Evolutionary conservation across 2,888 invertebrate genomes (phyloP).

Genomic region (Boloria euphrosyne): DNA sequence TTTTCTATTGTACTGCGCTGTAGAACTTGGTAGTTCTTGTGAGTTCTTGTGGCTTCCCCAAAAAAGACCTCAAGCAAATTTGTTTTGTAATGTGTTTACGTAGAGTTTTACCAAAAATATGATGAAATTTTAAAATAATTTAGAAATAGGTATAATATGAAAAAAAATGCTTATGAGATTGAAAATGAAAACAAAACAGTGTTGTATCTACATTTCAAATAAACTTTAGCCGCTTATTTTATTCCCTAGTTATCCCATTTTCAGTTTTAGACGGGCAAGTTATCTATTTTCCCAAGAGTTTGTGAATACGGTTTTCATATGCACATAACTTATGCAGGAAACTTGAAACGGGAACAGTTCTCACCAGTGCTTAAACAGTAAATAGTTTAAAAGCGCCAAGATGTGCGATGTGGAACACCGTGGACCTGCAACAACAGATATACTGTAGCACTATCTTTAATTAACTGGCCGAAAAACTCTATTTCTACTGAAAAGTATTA

Average conservation of each 20-base stretch:
- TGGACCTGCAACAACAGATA: constrained; percentile 53
- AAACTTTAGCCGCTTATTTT: constrained; percentile 1
- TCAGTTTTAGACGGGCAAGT: constrained; percentile 25
- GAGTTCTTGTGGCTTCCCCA: no score
- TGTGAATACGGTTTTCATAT: constrained; percentile 29
- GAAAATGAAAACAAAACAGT: constrained; percentile 12
- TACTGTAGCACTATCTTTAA: constrained; percentile 26
- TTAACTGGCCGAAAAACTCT: background rate
- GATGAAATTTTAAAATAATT: no score
- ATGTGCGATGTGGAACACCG: constrained; percentile 55
- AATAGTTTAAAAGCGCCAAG: constrained; percentile 58
- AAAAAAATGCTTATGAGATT: background rate
- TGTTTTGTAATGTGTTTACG: no score
- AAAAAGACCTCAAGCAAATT: no score
- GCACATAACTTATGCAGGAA: constrained; percentile 38
- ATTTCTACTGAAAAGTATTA: no score
- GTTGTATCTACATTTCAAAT: constrained; percentile 2
- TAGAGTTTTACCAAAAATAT: no score
- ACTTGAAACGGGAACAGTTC: constrained; percentile 41
- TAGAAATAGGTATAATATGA: no score
- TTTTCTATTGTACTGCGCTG: no score
- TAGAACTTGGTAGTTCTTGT: no score
- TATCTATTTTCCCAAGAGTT: constrained; percentile 30
- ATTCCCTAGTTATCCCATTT: constrained; percentile 14
- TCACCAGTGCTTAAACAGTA: constrained; percentile 66